A percentile compares a stretch with the other conserved stretches of the same genome.
Conservation (phyloP, 2,797 vertebrate species). For the Mastacembelus armatus region DNA sequence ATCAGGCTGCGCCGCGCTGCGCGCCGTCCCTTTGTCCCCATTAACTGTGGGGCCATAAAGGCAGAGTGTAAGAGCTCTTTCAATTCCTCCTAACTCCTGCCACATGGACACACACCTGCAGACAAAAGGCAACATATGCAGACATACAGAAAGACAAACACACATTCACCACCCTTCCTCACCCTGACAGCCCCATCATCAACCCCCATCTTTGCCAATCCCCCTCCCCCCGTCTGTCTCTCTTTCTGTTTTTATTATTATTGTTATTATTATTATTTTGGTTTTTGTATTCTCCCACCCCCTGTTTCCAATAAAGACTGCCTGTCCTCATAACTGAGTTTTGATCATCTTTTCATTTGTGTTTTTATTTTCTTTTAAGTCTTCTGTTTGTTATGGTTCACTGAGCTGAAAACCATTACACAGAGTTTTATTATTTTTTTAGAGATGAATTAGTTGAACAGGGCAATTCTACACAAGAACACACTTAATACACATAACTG, state of each 20-base stretch:
- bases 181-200: slow-evolving; percentile 66
- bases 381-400: slow-evolving; percentile 39
- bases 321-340: slow-evolving; percentile 92
- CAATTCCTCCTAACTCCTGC: slow-evolving; percentile 96
- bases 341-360: slow-evolving; percentile 85
- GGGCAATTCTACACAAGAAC: slow-evolving; percentile 3
- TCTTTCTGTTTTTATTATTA: slow-evolving; percentile 86
- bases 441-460: slow-evolving; percentile 18
- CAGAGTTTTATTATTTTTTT: no score
- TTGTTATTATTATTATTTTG: slow-evolving; percentile 86
- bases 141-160: slow-evolving; percentile 37
- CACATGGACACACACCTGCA: slow-evolving; percentile 59
- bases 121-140: slow-evolving; percentile 38
- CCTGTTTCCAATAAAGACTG: slow-evolving; percentile 98
- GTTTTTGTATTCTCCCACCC: slow-evolving; percentile 88
- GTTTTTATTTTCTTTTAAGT: slow-evolving; percentile 50
- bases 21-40: slow-evolving; percentile 97
- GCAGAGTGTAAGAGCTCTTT: slow-evolving; percentile 99
- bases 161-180: slow-evolving; percentile 54
- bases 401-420: slow-evolving; percentile 50
- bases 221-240: slow-evolving; percentile 81
- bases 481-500: slow-evolving; percentile 15
- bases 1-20: slow-evolving; percentile 96
- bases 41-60: slow-evolving; percentile 99
- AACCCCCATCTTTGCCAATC: slow-evolving; percentile 65